Evolutionary conservation across 1,140 invertebrate genomes (phyloP).

Genomic region (Lutraria rhynchaena): DNA sequence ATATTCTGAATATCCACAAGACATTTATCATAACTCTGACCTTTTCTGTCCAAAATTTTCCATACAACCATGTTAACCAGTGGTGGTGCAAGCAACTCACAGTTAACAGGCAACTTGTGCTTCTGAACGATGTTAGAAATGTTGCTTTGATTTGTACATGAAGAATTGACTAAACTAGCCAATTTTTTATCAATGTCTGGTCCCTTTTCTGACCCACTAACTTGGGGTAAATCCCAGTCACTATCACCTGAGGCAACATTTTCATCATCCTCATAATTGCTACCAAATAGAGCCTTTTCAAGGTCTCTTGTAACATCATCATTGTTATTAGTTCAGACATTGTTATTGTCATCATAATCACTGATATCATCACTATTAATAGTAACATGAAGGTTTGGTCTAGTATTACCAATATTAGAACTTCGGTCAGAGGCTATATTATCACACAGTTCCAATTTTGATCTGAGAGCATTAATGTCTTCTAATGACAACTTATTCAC

Average conservation of each 20-base stretch:
- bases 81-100: constrained; percentile 19
- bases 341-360: background rate
- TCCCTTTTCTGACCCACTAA: background rate
- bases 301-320: background rate
- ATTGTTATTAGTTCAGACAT: background rate
- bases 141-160: constrained; percentile 5
- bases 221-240: constrained; percentile 5
- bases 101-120: constrained; percentile 13
- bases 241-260: background rate
- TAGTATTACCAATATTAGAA: background rate
- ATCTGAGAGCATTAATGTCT: background rate
- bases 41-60: constrained; percentile 29
- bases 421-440: too few species aligned
- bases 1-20: constrained; percentile 34
- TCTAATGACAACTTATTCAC: background rate
- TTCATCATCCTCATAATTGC: background rate
- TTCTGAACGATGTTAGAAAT: background rate
- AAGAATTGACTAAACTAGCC: background rate
- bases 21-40: background rate
- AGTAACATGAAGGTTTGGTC: background rate
- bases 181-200: background rate
- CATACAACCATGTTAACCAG: constrained; percentile 35
- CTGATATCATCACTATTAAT: background rate
- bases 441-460: background rate
- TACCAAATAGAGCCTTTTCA: constrained; percentile 2